Evolutionary conservation across 2,797 vertebrate genomes (phyloP), one percentile per base, ranked within the genome.

Genomic region (Gila robusta): DNA sequence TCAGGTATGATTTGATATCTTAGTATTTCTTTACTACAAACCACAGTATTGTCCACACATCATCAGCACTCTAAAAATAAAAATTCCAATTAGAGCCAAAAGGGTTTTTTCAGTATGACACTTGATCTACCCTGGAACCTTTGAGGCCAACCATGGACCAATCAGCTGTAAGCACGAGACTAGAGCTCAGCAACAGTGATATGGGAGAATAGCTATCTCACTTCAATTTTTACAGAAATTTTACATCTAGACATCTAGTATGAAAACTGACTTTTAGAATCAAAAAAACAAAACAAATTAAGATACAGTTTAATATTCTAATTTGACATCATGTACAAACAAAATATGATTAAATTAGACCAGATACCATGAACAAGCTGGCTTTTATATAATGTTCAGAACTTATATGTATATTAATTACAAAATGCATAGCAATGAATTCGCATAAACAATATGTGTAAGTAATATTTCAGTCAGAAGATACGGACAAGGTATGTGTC

Each of bases 11-110:
- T 47, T 8, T 21, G 3, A 66, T 32, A 47, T 47, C 54, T 79
- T 62, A 28, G 5, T 54, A 41, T 62, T 26, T 79, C 54, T 56
- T 54, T 62, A 19, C 23, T 79, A 44, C 14, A 62, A 59, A 41
- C 14, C 14, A 62, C 76, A 26, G 54, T 62, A 17, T 26, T 26
- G 54, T 41, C 54, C 8, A 8, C 54, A 41, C 23, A 62, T 62
- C 14, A 79, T 67, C 41, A 35, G 62, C 44, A 81, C 28, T 64
- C 62, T 66, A 44, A 80, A 80, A 79, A 28, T 79, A 64, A 67
- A 56, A 81, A 62, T 47, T 69, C 79, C 26, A 81, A 37, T 49
- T 81, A 69, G 44, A 69, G 79, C 76, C 35, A n/a, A 78, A 14
- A 78, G 35, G 0, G 32, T 1, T 59, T 37, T 54, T 78, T 23